Evolutionary conservation across 35 echinoderm and acorn worm genomes (phyloP).

Genomic region (Stichopus chloronotus): DNA sequence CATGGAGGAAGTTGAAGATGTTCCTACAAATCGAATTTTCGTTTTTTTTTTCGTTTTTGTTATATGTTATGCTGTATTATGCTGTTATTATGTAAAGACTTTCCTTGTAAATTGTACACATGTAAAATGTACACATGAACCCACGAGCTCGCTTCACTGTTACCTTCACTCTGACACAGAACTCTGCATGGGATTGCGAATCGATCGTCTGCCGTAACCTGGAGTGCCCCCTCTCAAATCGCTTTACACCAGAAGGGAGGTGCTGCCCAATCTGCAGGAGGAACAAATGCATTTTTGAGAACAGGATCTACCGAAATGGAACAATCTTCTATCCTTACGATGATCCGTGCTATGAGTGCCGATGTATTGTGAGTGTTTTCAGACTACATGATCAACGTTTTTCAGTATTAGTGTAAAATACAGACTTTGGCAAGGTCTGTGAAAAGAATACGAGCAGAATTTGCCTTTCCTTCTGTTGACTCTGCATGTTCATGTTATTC

Average conservation of each 20-base stretch:
- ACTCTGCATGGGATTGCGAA: constrained; percentile 70
- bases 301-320: constrained; percentile 62
- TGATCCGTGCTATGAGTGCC: constrained; percentile 74
- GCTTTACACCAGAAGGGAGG: constrained; percentile 45
- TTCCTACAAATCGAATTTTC: too few species aligned
- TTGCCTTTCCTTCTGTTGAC: too few species aligned
- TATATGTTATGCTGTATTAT: too few species aligned
- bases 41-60: too few species aligned
- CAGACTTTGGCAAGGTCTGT: too few species aligned
- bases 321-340: constrained; percentile 63
- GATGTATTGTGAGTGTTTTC: constrained; percentile 77
- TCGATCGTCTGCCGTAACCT: constrained; percentile 63
- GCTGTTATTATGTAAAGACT: too few species aligned
- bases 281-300: constrained; percentile 83
- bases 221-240: constrained; percentile 67
- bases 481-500: too few species aligned
- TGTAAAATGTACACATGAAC: too few species aligned
- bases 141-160: neutral
- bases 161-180: constrained; percentile 49
- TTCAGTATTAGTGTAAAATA: neutral
- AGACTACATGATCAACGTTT: neutral
- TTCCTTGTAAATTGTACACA: too few species aligned
- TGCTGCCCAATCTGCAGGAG: constrained; percentile 82
- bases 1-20: too few species aligned
- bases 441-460: too few species aligned